Evolutionary conservation across 2,113 vertebrate species (phyloP).

Genomic region (Dicerorhinus sumatrensis): DNA sequence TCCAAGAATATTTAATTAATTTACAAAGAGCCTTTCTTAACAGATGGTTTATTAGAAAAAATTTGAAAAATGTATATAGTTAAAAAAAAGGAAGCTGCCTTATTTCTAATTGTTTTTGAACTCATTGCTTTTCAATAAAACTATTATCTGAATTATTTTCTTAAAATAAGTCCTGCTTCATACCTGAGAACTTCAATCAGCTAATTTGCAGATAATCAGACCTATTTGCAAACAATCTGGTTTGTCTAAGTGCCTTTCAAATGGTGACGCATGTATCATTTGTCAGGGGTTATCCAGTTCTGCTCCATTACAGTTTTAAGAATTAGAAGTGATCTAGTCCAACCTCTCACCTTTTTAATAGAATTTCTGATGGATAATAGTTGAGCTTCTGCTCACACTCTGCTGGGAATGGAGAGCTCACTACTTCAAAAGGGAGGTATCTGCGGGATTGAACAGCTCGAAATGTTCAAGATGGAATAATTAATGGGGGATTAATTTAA

Average conservation of each 20-base stretch:
- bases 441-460: background rate
- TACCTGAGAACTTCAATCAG: background rate
- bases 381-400: background rate
- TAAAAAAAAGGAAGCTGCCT: background rate
- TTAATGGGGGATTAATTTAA: background rate
- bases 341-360: background rate
- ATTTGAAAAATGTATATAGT: background rate
- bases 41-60: conserved; percentile 1
- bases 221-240: background rate
- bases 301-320: background rate
- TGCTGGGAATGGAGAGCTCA: background rate
- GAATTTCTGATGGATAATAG: background rate
- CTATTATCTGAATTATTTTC: conserved; percentile 26
- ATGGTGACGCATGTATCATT: background rate
- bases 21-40: background rate
- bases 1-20: background rate
- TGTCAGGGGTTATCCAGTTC: background rate
- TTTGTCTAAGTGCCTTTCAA: background rate
- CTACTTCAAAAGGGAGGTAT: background rate
- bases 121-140: conserved; percentile 40
- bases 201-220: background rate
- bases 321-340: background rate
- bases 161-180: conserved; percentile 50
- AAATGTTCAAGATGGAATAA: background rate
- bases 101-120: conserved; percentile 13